Evolutionary conservation across 1,140 invertebrate species (phyloP).

Genomic region (Acyrthosiphon pisum): DNA sequence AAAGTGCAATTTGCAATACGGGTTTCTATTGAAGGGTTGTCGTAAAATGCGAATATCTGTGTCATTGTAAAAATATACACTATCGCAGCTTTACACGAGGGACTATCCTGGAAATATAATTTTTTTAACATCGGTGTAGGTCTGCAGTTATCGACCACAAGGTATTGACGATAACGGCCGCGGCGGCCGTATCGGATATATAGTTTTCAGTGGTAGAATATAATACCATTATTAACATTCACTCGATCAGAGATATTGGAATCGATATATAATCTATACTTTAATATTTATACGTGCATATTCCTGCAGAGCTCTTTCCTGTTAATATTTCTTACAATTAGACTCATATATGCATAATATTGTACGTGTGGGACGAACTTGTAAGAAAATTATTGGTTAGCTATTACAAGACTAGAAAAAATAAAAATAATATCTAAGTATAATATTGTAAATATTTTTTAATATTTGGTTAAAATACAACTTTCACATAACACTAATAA

Average conservation of each 20-base stretch:
- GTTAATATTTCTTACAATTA: background rate
- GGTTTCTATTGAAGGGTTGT: background rate
- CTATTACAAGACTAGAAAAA: background rate
- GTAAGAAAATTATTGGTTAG: background rate
- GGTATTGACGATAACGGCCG: background rate
- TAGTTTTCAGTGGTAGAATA: background rate
- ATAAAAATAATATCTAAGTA: background rate
- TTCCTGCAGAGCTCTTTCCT: background rate
- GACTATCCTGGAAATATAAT: background rate
- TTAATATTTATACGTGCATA: background rate
- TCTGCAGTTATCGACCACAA: background rate
- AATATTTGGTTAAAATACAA: background rate
- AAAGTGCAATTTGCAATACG: no score
- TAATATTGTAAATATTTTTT: background rate
- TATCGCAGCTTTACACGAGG: background rate
- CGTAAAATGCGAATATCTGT: conserved; percentile 2
- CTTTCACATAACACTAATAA: no score
- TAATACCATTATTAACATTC: background rate
- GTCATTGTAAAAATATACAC: background rate
- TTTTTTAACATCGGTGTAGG: background rate
- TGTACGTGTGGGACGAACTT: background rate
- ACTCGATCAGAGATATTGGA: background rate
- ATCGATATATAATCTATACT: background rate
- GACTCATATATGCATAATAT: background rate
- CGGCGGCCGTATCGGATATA: no score